phyloP scores from a whole-genome alignment of 2,797 vertebrate species.

The Rhinophrynus dorsalis region DNA sequence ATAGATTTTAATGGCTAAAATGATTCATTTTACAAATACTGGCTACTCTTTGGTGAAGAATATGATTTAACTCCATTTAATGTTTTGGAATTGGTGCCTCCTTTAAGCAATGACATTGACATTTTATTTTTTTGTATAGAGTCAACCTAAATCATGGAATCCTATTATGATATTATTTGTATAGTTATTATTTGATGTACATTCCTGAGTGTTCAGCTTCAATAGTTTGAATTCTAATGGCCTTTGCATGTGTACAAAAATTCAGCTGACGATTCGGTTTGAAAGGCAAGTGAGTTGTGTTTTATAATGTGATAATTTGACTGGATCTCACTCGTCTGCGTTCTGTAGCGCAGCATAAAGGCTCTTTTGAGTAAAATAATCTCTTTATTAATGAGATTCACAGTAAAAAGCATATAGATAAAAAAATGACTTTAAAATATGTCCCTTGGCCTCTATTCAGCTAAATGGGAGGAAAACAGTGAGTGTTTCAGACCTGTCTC shows the following conservation, averaged over 20 bases:
- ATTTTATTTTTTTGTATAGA: not conserved
- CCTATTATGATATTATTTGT: conserved; percentile 14
- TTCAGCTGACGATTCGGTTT: conserved; percentile 12
- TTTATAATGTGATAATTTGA: conserved; percentile 65
- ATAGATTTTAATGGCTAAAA: too few relatives aligned
- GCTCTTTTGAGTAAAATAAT: conserved; percentile 70
- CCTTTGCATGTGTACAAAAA: conserved; percentile 11
- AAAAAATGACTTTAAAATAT: conserved; percentile 71
- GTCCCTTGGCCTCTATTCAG: conserved; percentile 75
- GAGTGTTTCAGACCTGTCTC: conserved; percentile 77
- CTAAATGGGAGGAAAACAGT: conserved; percentile 70
- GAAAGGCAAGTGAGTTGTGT: conserved; percentile 40
- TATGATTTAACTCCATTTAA: too few relatives aligned
- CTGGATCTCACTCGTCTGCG: conserved; percentile 66
- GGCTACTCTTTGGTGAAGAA: too few relatives aligned
- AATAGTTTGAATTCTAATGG: conserved; percentile 30
- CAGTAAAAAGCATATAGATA: conserved; percentile 57
- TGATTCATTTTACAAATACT: too few relatives aligned
- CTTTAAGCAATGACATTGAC: not conserved
- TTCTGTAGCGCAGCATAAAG: conserved; percentile 67
- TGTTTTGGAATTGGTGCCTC: too few relatives aligned
- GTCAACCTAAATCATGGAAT: conserved; percentile 1
- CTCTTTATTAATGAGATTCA: conserved; percentile 77
- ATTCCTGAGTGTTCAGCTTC: conserved; percentile 8
- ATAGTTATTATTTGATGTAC: conserved; percentile 22